Evolutionary conservation across 2,113 vertebrate genomes (phyloP).

Genomic region (Conger conger): DNA sequence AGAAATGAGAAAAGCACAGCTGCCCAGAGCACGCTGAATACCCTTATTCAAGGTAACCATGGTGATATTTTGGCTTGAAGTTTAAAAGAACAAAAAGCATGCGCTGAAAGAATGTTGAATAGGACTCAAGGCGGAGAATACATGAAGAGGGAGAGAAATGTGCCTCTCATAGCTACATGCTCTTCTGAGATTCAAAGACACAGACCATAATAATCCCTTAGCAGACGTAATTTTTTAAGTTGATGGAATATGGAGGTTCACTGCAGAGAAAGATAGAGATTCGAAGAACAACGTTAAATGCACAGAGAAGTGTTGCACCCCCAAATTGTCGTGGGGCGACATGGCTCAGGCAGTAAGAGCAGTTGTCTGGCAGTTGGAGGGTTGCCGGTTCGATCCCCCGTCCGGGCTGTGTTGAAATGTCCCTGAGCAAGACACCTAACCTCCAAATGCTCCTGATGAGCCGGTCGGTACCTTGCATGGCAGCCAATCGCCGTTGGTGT

Average conservation of each 20-base stretch:
- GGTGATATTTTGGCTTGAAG: slow-evolving; percentile 19
- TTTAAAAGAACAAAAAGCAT: slow-evolving; percentile 6
- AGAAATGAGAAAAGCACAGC: not conserved
- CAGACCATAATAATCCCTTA: not conserved
- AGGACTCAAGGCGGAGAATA: not conserved
- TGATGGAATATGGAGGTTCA: not conserved
- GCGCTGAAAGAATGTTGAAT: not conserved
- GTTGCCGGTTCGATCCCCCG: too few relatives aligned
- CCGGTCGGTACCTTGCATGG: too few relatives aligned
- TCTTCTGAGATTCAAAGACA: not conserved
- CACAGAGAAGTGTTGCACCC: not conserved
- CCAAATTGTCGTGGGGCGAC: too few relatives aligned
- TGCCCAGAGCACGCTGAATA: not conserved
- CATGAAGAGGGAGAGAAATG: not conserved
- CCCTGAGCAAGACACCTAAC: too few relatives aligned
- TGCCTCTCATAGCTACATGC: not conserved
- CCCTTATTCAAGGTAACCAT: slow-evolving; percentile 9
- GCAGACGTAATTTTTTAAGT: not conserved
- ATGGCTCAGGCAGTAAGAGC: too few relatives aligned
- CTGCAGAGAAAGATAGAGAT: not conserved
- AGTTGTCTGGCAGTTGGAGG: too few relatives aligned
- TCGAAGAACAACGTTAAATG: not conserved
- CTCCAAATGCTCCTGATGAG: too few relatives aligned
- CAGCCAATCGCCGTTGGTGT: too few relatives aligned
- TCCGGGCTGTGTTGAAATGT: too few relatives aligned